Evolutionary conservation across 64 coral and sea anemone genomes (phyloP).

Genomic region (Dendrophyllia cribrosa): DNA sequence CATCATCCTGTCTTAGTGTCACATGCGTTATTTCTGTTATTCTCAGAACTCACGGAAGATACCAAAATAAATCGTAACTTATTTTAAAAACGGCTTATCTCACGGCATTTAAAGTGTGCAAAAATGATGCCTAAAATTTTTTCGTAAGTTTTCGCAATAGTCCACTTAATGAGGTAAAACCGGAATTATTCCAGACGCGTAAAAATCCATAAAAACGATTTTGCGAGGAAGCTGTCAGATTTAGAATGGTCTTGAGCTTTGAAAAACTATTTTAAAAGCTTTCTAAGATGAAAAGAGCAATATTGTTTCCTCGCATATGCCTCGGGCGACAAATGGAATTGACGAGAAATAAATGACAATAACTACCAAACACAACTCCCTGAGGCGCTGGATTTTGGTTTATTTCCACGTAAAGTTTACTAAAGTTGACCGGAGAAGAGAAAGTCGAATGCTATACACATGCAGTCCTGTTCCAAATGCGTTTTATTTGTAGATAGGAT

Average conservation of each 20-base stretch:
- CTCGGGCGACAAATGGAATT: constrained; percentile 32
- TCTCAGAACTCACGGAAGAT: no score
- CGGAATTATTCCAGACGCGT: constrained; percentile 21
- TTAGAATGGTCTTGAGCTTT: not conserved
- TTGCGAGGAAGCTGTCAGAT: constrained; percentile 24
- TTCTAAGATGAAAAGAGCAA: constrained; percentile 38
- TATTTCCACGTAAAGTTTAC: not conserved
- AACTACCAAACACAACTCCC: not conserved
- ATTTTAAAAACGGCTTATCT: no score
- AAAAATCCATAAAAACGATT: constrained; percentile 19
- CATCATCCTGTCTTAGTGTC: no score
- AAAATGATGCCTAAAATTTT: no score
- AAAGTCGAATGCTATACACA: not conserved
- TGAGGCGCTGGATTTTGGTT: constrained; percentile 16
- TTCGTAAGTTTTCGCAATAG: no score
- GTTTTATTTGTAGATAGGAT: not conserved
- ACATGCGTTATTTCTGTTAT: no score
- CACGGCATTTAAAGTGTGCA: no score
- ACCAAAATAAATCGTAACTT: no score
- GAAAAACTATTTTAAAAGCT: not conserved
- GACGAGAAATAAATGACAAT: constrained; percentile 26
- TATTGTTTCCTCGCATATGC: constrained; percentile 23
- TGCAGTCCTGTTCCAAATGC: not conserved
- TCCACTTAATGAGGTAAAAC: not conserved
- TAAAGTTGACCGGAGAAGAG: not conserved